Base-by-base conservation (phyloP, 92 coral and sea anemone species). In the Heliopora coerulea region DNA sequence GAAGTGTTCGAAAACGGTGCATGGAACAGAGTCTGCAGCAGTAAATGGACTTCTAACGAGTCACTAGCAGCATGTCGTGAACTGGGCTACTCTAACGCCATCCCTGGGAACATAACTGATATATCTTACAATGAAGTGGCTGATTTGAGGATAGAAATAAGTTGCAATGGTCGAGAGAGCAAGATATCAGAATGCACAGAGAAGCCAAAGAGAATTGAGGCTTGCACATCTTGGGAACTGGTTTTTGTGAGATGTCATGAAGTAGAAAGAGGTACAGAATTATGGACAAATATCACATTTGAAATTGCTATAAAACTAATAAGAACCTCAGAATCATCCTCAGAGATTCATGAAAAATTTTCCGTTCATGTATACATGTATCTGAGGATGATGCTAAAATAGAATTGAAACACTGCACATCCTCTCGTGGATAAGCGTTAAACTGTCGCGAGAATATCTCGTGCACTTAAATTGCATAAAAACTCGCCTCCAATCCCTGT, bases 241-340 rank as follows among this genome's bases (percentile, higher is more conserved):
- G 50, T 63, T 15, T 7, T 35, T 35, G 49, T 63, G 17, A 63
- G 30, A 63, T 63, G 70, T 31, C 30, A 63, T 3, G 70, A 52
- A 27, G 39, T 35, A 1, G 70, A 63, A 63, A 42, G 67, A 61
- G 42, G 67, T 56, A 56, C 11, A n/a, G n/a, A n/a, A n/a, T n/a
- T n/a, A n/a, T n/a, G n/a, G n/a, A n/a, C n/a, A n/a, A n/a, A n/a
- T n/a, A n/a, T n/a, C n/a, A n/a, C n/a, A n/a, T n/a, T n/a, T n/a
- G n/a, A n/a, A n/a, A n/a, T n/a, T n/a, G n/a, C n/a, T n/a, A n/a
- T n/a, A n/a, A n/a, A n/a, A n/a, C n/a, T n/a, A n/a, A n/a, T n/a
- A n/a, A n/a, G n/a, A n/a, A n/a, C n/a, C n/a, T n/a, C n/a, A n/a
- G n/a, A n/a, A n/a, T n/a, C n/a, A n/a, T n/a, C n/a, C n/a, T n/a